Evolutionary conservation across 1,140 invertebrate genomes (phyloP).

Genomic region (Drosophila rufa): DNA sequence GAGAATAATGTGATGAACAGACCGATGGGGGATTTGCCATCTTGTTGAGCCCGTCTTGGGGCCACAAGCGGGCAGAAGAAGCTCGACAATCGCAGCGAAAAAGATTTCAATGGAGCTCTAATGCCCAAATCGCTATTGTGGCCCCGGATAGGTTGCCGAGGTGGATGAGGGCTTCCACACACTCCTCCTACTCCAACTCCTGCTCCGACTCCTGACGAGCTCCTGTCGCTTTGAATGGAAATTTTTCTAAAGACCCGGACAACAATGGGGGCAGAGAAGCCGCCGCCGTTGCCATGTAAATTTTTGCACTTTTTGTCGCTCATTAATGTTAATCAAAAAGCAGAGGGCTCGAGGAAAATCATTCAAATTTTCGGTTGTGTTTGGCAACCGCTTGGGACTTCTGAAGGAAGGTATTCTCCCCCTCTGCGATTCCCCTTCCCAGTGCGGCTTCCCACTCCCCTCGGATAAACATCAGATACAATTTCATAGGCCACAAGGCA

Average conservation of each 20-base stretch:
- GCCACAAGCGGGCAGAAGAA: slow-evolving; percentile 48
- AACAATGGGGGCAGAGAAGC: slow-evolving; percentile 51
- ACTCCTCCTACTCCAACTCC: slow-evolving; percentile 11
- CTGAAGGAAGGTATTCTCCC: slow-evolving; percentile 28
- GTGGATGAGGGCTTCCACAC: slow-evolving; percentile 35
- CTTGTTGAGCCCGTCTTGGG: slow-evolving; percentile 27
- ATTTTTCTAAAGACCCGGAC: slow-evolving; percentile 60
- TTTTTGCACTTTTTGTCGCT: slow-evolving; percentile 81
- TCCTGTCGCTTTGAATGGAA: slow-evolving; percentile 60
- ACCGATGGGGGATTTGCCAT: slow-evolving; percentile 46
- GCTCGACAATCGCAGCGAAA: slow-evolving; percentile 68
- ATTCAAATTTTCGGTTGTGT: slow-evolving; percentile 40
- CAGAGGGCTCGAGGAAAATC: slow-evolving; percentile 52
- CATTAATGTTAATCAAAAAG: slow-evolving; percentile 79
- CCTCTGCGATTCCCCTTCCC: neutral
- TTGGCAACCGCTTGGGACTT: slow-evolving; percentile 48
- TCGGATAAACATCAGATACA: slow-evolving; percentile 74
- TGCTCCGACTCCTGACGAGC: slow-evolving; percentile 42
- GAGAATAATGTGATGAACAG: slow-evolving; percentile 56
- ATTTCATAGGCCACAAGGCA: slow-evolving; percentile 81
- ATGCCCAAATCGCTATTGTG: slow-evolving; percentile 79
- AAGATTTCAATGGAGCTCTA: slow-evolving; percentile 70
- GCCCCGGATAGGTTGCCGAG: slow-evolving; percentile 31
- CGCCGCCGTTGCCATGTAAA: slow-evolving; percentile 69
- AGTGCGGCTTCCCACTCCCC: neutral